These are phyloP conservation scores for Micronycteris hirsuta DNA, from an alignment of 2,113 vertebrate genomes.

Conservation along the genomic window DNA sequence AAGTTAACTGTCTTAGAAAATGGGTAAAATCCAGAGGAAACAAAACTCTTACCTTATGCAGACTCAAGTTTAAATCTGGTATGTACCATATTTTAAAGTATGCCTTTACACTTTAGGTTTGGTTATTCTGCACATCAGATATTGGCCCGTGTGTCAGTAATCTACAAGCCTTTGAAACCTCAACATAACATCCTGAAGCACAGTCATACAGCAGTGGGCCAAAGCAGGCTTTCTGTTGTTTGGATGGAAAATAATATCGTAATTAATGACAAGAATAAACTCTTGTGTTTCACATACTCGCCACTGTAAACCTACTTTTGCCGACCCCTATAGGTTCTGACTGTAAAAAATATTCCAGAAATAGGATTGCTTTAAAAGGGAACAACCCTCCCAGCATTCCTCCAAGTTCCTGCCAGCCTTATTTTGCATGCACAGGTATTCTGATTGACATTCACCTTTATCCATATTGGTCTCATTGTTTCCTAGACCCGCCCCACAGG, in stretches of 20 bases:
- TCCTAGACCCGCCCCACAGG: background rate
- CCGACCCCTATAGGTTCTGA: background rate
- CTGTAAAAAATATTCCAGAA: background rate
- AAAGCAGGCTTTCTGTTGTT: background rate
- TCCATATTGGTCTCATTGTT: background rate
- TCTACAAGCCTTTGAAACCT: background rate
- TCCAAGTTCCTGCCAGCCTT: background rate
- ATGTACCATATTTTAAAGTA: background rate
- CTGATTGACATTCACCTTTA: background rate
- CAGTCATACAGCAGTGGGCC: background rate
- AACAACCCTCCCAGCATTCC: background rate
- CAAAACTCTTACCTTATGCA: background rate
- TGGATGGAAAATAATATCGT: background rate
- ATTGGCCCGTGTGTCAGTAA: background rate
- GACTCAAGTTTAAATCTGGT: conserved; percentile 23
- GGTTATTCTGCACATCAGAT: background rate
- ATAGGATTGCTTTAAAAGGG: background rate
- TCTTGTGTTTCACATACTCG: background rate
- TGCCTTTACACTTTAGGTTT: background rate
- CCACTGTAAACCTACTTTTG: background rate
- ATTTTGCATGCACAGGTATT: background rate
- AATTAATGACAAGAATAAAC: background rate
- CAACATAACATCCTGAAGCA: background rate
- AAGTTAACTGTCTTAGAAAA: background rate
- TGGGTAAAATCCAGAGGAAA: background rate